Base-by-base conservation (phyloP, 2,888 invertebrate species). In the Buathra laborator region DNA sequence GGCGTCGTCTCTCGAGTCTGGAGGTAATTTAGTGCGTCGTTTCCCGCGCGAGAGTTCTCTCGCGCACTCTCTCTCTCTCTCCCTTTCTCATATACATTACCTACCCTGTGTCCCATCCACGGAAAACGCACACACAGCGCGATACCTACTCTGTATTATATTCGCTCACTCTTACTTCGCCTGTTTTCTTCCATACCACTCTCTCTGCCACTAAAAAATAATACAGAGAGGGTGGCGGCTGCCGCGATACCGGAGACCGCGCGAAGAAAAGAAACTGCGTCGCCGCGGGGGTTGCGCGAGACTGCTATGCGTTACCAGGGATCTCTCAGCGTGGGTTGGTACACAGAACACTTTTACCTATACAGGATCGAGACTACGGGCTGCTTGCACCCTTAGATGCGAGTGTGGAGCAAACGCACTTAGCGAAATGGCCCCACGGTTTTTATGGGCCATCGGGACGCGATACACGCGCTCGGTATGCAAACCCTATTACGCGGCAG, bases 21-120 rank as follows among this genome's bases (percentile, higher is more conserved):
- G 72, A 66, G 72, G 77, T 81, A 77, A 84, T 84, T 84, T 84
- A 84, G 80, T 84, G 81, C 77, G 79, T 84, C 84, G 84, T 77
- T 81, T 77, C n/a, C 67, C 72, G n/a, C n/a, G 10, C 70, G 68
- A 12, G n/a, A n/a, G 24, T 59, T 72, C 56, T 48, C 29, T 16
- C 74, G 44, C 66, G 32, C 44, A 10, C 53, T 43, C 7, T 19
- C 48, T 46, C 43, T 7, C 46, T 53, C 56, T 59, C 44, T 74
- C 67, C 16, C 66, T 16, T 24, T 24, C 37, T 37, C 37, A 37
- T 37, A 37, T 37, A 48, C 48, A 48, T 48, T 48, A 48, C 48
- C 48, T n/a, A 48, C 48, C 12, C n/a, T 9, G 71, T 78, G 59
- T 48, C 56, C 48, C 70, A 59, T 78, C 67, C 46, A 24, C 29